Evolutionary conservation across 1,140 invertebrate genomes (phyloP).

Genomic region (Acromyrmex heyeri): DNA sequence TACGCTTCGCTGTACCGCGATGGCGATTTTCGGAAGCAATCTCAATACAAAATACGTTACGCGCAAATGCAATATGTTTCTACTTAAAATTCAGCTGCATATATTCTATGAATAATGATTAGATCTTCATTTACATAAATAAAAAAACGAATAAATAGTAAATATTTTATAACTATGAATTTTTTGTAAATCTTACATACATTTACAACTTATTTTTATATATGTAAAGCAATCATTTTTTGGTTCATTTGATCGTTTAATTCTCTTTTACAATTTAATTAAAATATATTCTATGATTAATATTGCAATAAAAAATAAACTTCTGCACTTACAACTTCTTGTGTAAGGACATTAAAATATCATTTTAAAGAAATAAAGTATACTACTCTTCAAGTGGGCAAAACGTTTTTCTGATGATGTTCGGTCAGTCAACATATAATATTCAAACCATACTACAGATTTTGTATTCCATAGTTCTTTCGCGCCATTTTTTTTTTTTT

Average conservation of each 20-base stretch:
- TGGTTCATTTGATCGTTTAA: not conserved
- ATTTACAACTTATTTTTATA: not conserved
- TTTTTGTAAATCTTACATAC: not conserved
- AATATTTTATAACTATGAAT: too few relatives aligned
- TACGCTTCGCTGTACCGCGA: not conserved
- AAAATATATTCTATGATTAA: not conserved
- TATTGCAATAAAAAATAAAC: not conserved
- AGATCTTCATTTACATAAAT: not conserved
- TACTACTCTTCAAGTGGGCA: not conserved
- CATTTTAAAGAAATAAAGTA: not conserved
- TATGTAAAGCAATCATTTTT: not conserved
- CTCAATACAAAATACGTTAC: constrained; percentile 47
- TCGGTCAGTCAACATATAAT: not conserved
- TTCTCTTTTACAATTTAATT: not conserved
- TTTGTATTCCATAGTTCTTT: constrained; percentile 16
- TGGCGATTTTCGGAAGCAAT: constrained; percentile 21
- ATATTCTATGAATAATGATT: constrained; percentile 44
- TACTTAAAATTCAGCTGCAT: constrained; percentile 19
- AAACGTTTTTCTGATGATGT: constrained; percentile 1
- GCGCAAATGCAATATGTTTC: not conserved
- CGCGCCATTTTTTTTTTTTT: constrained; percentile 5
- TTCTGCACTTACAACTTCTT: not conserved
- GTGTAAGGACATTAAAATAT: not conserved
- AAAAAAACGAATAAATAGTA: not conserved
- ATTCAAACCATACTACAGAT: not conserved